These are phyloP conservation scores for Tenthredo livida DNA, from an alignment of 2,888 invertebrate genomes.

Conservation along the genomic window DNA sequence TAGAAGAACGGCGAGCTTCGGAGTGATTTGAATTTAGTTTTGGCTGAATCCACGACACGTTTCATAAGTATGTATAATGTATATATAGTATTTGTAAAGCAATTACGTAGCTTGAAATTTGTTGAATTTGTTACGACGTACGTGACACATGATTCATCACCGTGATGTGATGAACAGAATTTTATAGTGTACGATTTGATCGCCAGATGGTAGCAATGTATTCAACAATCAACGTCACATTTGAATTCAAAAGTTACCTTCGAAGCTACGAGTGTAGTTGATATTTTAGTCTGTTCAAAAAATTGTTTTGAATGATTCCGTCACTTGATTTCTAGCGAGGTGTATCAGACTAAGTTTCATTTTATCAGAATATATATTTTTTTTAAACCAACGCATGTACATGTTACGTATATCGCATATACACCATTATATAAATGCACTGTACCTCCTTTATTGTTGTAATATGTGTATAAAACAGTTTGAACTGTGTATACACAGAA, in stretches of 20 bases:
- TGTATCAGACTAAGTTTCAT: neutral
- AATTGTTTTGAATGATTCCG: neutral
- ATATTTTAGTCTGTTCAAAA: neutral
- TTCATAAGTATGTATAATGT: neutral
- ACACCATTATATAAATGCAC: neutral
- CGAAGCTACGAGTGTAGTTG: neutral
- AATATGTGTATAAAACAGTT: too few species aligned
- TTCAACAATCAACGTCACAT: conserved; percentile 6
- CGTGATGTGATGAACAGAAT: neutral
- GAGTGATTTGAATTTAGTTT: neutral
- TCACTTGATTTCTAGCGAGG: neutral
- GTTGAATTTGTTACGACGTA: neutral
- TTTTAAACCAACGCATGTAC: neutral
- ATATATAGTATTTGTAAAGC: neutral
- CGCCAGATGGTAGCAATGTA: neutral
- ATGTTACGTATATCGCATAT: neutral
- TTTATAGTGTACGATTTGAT: neutral
- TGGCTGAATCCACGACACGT: neutral
- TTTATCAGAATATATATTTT: neutral
- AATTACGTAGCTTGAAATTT: neutral
- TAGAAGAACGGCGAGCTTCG: neutral
- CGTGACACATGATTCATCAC: conserved; percentile 2
- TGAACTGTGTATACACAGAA: too few species aligned
- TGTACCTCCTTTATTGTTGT: neutral
- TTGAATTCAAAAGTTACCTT: conserved; percentile 13